These are phyloP conservation scores for Bujurquina vittata DNA, from an alignment of 2,113 vertebrate species.

Conservation along the genomic window DNA sequence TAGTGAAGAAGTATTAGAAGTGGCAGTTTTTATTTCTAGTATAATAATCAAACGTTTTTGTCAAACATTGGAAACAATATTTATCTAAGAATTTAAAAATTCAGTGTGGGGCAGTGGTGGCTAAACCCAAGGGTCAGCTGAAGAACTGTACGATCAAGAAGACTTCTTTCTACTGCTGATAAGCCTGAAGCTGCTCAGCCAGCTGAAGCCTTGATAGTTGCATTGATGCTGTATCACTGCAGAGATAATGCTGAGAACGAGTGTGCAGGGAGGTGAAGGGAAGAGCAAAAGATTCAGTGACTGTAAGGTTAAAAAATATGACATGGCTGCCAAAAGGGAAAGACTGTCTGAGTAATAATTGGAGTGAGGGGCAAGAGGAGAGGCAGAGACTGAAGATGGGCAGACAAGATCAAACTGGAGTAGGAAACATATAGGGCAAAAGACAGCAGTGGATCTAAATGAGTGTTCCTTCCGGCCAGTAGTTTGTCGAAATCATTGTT, in stretches of 20 bases:
- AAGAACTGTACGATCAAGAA: slow-evolving; percentile 30
- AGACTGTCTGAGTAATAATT: slow-evolving; percentile 31
- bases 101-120: background rate
- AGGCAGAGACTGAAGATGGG: background rate
- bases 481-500: slow-evolving; percentile 55
- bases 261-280: background rate
- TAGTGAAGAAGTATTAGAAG: background rate
- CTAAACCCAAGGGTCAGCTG: slow-evolving; percentile 4
- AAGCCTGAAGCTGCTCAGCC: slow-evolving; percentile 29
- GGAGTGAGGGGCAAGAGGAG: background rate
- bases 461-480: slow-evolving; percentile 17
- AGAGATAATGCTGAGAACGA: slow-evolving; percentile 8
- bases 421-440: background rate
- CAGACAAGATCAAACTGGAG: slow-evolving; percentile 30
- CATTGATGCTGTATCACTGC: background rate
- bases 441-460: slow-evolving; percentile 4
- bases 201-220: slow-evolving; percentile 22
- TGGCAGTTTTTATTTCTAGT: background rate
- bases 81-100: background rate
- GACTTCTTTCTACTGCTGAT: slow-evolving; percentile 28
- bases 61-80: background rate
- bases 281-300: slow-evolving; percentile 13
- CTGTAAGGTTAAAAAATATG: slow-evolving; percentile 41
- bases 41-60: background rate
- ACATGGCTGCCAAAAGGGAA: slow-evolving; percentile 28